Conservation (phyloP, 2,888 invertebrate species). For the Eupithecia vulgata region DNA sequence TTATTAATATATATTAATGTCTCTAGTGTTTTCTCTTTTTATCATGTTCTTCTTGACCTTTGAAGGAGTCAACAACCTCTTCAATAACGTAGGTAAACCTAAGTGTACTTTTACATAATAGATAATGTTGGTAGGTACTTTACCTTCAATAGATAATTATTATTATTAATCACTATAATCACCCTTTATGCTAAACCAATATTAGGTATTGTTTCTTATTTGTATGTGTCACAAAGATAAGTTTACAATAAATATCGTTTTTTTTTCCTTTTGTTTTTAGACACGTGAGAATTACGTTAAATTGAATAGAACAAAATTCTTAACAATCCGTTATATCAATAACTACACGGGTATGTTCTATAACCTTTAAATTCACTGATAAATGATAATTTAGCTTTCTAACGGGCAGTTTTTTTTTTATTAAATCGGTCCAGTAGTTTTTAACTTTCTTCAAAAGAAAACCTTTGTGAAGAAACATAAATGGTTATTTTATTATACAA, state of each 20-base stretch:
- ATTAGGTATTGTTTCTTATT: neutral
- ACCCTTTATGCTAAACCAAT: neutral
- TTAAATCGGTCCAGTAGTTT: too few species aligned
- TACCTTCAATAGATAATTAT: neutral
- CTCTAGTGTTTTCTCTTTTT: neutral
- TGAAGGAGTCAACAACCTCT: neutral
- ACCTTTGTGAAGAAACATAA: too few species aligned
- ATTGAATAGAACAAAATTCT: too few species aligned
- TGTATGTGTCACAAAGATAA: neutral
- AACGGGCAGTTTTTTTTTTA: too few species aligned
- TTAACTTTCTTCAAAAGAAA: too few species aligned
- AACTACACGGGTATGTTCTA: too few species aligned
- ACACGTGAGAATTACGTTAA: too few species aligned
- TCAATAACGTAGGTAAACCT: neutral
- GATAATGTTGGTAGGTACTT: neutral
- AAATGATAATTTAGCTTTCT: too few species aligned
- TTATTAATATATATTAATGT: too few species aligned
- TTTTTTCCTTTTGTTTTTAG: neutral
- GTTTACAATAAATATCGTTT: conserved; percentile 1
- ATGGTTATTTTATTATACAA: too few species aligned
- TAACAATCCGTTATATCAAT: too few species aligned
- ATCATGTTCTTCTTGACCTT: neutral
- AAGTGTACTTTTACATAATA: neutral
- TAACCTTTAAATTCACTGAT: too few species aligned
- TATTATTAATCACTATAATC: neutral